Conservation (phyloP, 2,113 vertebrate species). For the Dolichotis patagonum region DNA sequence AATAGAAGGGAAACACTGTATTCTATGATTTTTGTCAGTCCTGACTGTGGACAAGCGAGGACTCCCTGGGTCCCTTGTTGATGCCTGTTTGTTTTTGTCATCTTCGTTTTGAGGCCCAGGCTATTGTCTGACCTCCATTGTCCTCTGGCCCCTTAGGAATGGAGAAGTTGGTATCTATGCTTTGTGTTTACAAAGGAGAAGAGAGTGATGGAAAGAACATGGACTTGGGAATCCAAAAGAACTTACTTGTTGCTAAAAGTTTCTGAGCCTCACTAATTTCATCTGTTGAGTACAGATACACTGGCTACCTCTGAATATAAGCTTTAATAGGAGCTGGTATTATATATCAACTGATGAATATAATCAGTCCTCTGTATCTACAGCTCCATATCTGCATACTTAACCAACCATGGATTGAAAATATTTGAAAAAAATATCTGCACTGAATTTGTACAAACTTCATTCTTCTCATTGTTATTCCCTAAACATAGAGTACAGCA, state of each 20-base stretch:
- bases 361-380: neutral
- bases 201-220: neutral
- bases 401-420: neutral
- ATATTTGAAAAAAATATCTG: neutral
- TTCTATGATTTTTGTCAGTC: neutral
- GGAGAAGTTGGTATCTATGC: neutral
- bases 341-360: neutral
- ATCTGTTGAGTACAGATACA: neutral
- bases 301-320: neutral
- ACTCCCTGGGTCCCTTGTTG: neutral
- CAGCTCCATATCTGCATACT: neutral
- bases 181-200: neutral
- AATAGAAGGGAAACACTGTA: neutral
- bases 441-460: neutral
- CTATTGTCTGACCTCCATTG: neutral
- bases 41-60: neutral
- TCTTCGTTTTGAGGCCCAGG: neutral
- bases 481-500: neutral
- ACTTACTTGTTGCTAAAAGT: neutral
- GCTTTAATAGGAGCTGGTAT: neutral
- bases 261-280: neutral
- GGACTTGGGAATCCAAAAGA: neutral
- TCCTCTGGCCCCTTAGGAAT: neutral
- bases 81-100: neutral
- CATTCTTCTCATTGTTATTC: neutral